Conservation (phyloP, 2,113 vertebrate species). For the Promerops cafer region DNA sequence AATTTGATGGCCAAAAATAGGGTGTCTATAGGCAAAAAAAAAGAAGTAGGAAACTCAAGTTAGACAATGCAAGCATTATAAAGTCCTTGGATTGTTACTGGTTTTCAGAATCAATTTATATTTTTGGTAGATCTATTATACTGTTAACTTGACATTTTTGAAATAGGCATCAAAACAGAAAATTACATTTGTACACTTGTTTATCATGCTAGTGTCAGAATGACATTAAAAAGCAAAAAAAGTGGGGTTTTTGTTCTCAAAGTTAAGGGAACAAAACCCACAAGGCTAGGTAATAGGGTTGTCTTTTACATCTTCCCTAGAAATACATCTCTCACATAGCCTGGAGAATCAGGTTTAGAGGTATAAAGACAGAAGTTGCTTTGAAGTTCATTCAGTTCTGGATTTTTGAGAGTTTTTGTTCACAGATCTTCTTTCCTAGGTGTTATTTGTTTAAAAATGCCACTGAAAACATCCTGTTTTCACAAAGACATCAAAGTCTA, state of each 20-base stretch:
- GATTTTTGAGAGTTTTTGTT: not conserved
- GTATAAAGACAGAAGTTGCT: not conserved
- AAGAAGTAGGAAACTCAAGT: slow-evolving; percentile 32
- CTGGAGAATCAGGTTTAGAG: not conserved
- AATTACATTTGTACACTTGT: not conserved
- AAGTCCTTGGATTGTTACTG: not conserved
- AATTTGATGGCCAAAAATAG: slow-evolving; percentile 98
- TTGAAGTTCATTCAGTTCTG: not conserved
- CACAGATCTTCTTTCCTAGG: not conserved
- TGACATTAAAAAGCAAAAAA: not conserved
- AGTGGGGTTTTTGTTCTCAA: not conserved
- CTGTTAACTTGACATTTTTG: not conserved
- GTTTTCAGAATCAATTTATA: not conserved
- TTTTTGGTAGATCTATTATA: not conserved
- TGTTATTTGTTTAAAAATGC: not conserved
- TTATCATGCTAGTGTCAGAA: not conserved
- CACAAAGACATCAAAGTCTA: not conserved
- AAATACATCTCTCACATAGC: not conserved
- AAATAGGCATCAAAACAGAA: not conserved
- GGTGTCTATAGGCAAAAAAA: slow-evolving; percentile 81
- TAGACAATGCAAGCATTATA: slow-evolving; percentile 36
- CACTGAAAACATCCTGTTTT: not conserved
- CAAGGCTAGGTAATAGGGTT: not conserved
- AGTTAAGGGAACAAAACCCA: not conserved
- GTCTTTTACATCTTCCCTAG: not conserved